Evolutionary conservation across 2,113 vertebrate genomes (phyloP), one percentile per base, ranked within the genome.

Genomic region (Motacilla alba): DNA sequence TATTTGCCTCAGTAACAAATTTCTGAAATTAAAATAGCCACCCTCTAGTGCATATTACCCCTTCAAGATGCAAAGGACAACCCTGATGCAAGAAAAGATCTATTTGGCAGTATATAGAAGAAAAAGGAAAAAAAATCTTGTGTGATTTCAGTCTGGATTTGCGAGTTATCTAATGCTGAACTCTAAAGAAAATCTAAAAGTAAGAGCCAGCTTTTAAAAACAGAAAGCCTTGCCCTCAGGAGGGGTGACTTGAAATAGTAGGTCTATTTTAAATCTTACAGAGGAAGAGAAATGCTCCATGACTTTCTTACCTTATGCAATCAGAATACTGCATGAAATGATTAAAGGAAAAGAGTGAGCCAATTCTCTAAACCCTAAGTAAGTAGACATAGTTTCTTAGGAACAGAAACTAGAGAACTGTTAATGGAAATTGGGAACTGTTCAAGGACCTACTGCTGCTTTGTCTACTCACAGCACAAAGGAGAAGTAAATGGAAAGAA

Each of bases 351-450:
- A 85, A 83, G 55, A 69, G 27, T 0, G 2, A 90, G 37, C 55
- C 39, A 74, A 49, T 90, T 89, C 68, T 74, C 63, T 77, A 47
- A 88, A 90, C 63, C 55, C 50, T 43, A 62, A 90, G 72, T 53
- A 52, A 82, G 9, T 60, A 52, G 66, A 46, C 37, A 49, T 27
- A 53, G 44, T 90, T 87, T 80, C 62, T 66, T 73, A 83, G 85
- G 90, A 96, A 87, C 53, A 91, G 70, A 90, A 93, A 94, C 81
- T 68, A 84, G n/a, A 80, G 63, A 86, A 81, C 60, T 63, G 46
- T 44, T 79, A 68, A 68, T 63, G n/a, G 85, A 82, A 90, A 82
- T 2, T 75, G 35, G 67, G 60, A 87, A 84, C 39, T 53, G 7
- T 60, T 97, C 37, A 69, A 68, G 41, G 58, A 91, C 46, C 52